A percentile compares a stretch with the other conserved stretches of the same genome.
Conservation (phyloP, 2,888 invertebrate species). For the Lordiphosa fenestrarum region DNA sequence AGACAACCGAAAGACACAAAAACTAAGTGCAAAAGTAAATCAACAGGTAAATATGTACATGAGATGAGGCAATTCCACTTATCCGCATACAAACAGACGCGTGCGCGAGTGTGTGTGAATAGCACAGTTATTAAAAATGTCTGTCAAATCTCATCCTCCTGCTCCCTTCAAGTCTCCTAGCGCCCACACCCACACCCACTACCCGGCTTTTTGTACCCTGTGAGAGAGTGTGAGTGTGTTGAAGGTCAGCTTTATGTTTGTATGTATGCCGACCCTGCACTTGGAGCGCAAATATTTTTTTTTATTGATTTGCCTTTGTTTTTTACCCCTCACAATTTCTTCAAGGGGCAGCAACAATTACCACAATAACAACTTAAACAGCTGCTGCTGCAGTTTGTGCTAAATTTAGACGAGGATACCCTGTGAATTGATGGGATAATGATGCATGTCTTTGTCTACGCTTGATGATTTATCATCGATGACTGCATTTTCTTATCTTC, state of each 20-base stretch:
- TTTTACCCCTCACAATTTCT: constrained; percentile 15
- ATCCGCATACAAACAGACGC: constrained; percentile 25
- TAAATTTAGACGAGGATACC: too few species aligned
- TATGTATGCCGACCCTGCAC: constrained; percentile 35
- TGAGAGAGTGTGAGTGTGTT: constrained; percentile 17
- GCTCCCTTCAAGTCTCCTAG: neutral
- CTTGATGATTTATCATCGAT: too few species aligned
- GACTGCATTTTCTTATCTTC: too few species aligned
- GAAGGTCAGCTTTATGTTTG: constrained; percentile 45
- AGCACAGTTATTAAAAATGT: constrained; percentile 56
- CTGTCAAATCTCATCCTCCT: constrained; percentile 30
- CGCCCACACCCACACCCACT: constrained; percentile 7
- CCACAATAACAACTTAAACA: neutral
- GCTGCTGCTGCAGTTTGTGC: neutral
- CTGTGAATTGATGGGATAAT: too few species aligned
- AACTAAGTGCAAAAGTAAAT: constrained; percentile 32
- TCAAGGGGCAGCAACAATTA: constrained; percentile 11
- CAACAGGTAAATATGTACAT: constrained; percentile 62
- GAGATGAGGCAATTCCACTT: constrained; percentile 37
- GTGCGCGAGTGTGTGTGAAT: constrained; percentile 18
- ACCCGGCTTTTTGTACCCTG: constrained; percentile 5
- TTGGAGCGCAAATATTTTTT: constrained; percentile 47
- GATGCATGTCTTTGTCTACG: too few species aligned
- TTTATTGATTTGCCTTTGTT: constrained; percentile 61
- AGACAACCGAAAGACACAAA: constrained; percentile 22